Evolutionary conservation across 1,140 invertebrate genomes (phyloP).

Genomic region (Drosophila asahinai): DNA sequence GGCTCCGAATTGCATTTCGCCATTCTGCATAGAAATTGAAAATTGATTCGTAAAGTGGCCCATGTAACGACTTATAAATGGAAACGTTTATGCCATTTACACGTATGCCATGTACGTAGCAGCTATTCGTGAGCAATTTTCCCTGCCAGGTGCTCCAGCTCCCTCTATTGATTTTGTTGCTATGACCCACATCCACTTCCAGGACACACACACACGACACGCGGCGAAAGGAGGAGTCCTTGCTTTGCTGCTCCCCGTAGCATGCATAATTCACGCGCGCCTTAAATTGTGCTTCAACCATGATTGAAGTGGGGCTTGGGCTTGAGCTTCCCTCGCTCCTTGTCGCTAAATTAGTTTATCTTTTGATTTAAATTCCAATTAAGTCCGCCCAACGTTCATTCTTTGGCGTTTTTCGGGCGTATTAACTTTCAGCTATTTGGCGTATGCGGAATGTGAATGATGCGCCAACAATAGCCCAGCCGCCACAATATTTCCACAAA

Average conservation of each 20-base stretch:
- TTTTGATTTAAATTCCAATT: constrained; percentile 57
- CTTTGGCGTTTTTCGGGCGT: constrained; percentile 7
- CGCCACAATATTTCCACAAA: too few species aligned
- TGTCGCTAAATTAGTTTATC: constrained; percentile 40
- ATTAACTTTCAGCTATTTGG: constrained; percentile 22
- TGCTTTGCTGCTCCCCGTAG: constrained; percentile 14
- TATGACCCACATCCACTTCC: constrained; percentile 73
- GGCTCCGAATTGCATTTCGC: constrained; percentile 29
- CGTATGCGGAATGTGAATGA: constrained; percentile 2
- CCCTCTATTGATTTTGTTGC: constrained; percentile 70
- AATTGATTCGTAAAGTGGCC: constrained; percentile 45
- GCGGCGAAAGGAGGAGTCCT: not conserved
- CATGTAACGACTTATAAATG: constrained; percentile 37
- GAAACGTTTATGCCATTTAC: constrained; percentile 43
- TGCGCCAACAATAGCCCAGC: too few species aligned
- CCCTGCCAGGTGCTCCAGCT: constrained; percentile 16
- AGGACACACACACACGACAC: constrained; percentile 6
- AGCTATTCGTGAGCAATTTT: constrained; percentile 34
- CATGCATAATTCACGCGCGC: constrained; percentile 70
- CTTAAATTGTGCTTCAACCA: constrained; percentile 53
- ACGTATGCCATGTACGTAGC: constrained; percentile 8
- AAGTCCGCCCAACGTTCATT: constrained; percentile 19
- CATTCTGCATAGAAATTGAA: constrained; percentile 45
- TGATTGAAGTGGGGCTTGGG: constrained; percentile 17
- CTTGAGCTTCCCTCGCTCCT: not conserved